Base-by-base conservation (phyloP, 2,888 invertebrate genomes). In the Slavum lentiscoides region DNA sequence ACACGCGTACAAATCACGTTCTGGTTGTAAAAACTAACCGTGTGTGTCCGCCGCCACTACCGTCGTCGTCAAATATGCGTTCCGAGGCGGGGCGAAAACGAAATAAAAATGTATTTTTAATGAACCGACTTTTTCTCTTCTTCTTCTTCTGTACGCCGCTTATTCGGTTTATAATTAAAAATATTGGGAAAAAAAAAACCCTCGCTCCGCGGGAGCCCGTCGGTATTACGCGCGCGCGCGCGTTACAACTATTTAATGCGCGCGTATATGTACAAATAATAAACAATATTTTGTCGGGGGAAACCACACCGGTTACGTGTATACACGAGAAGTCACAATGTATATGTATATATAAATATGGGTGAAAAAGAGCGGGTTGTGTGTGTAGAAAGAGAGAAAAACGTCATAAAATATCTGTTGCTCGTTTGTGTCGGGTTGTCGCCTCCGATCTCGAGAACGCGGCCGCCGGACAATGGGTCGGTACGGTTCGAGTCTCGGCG, bases 51-150 rank as follows among this genome's bases (percentile, higher is more conserved):
- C 13, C 19, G n/a, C 8, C n/a, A 8, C n/a, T n/a, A 30, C 55
- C 30, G 69, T 55, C 23, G 68, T 68, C 49, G 69, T 69, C 55
- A 55, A 67, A n/a, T 55, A 55, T 43, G 21, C 67, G 58, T 19
- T 58, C 17, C 43, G 53, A n/a, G 70, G 53, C 62, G 62, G 70
- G 77, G 55, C 43, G 49, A 80, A 49, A 64, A 80, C 80, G 80
- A 80, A 80, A 80, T 80, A 72, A 64, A 80, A 80, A 80, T 72
- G 72, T 80, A 64, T 66, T 80, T 80, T 80, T 80, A 80, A 80
- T 80, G 72, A 80, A 80, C 80, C 80, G 55, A 72, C 70, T 72
- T 80, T 80, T 80, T 80, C 43, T 7, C 9, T 39, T 39, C 5
- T 39, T 39, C 5, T 39, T 43, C 7, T 43, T 43, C 9, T 43